Evolutionary conservation across 2,888 invertebrate genomes (phyloP).

Genomic region (Drosophila infuscata): DNA sequence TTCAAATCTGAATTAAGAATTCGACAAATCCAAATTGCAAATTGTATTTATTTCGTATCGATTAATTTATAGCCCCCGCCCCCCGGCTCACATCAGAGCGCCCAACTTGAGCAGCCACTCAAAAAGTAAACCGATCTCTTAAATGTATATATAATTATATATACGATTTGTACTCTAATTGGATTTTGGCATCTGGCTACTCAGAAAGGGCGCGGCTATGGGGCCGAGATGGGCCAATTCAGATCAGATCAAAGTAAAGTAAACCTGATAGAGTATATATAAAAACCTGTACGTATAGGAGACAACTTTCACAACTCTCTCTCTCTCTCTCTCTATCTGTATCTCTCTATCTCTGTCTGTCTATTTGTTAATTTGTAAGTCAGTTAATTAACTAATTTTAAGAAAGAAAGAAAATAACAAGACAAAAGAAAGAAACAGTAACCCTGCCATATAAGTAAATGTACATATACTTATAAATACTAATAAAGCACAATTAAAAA

Average conservation of each 20-base stretch:
- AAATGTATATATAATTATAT: neutral
- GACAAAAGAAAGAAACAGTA: conserved; percentile 19
- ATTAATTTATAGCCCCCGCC: conserved; percentile 18
- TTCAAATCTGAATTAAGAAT: conserved; percentile 47
- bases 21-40: conserved; percentile 58
- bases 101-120: conserved; percentile 45
- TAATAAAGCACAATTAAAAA: conserved; percentile 45
- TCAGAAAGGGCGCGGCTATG: conserved; percentile 36
- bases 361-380: conserved; percentile 60
- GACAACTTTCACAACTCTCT: conserved; percentile 14
- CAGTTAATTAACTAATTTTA: conserved; percentile 62
- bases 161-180: neutral
- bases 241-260: conserved; percentile 40
- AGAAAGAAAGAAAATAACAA: conserved; percentile 43
- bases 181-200: neutral
- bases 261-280: conserved; percentile 8
- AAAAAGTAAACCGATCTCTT: neutral
- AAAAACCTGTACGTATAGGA: conserved; percentile 52
- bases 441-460: conserved; percentile 57
- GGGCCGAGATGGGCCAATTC: conserved; percentile 20
- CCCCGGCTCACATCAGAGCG: conserved; percentile 6
- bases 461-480: conserved; percentile 54
- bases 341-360: neutral
- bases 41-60: conserved; percentile 71
- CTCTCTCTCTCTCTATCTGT: neutral